Conservation (phyloP, 2,888 invertebrate genomes). For the Caenorhabditis panamensis region DNA sequence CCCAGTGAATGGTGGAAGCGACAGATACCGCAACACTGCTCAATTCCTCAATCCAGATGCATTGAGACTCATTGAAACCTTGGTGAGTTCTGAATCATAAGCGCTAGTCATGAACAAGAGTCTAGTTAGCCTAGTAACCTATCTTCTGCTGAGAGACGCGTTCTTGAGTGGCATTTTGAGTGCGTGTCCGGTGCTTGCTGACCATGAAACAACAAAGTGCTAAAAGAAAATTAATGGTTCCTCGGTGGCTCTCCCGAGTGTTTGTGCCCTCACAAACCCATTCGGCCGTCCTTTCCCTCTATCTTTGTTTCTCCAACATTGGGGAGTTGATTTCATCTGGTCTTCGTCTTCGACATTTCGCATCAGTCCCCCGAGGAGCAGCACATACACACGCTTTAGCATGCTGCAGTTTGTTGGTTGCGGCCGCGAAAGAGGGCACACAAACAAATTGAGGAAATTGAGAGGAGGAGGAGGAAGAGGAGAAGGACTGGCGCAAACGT, state of each 20-base stretch:
- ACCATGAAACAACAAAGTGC: not conserved
- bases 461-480: constrained; percentile 8
- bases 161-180: not conserved
- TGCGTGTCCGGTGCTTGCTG: not conserved
- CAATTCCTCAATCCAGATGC: not conserved
- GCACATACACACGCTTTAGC: constrained; percentile 30
- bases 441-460: constrained; percentile 40
- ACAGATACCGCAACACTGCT: too few species aligned
- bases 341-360: constrained; percentile 4
- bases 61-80: too few species aligned
- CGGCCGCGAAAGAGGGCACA: constrained; percentile 43
- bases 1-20: too few species aligned
- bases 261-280: constrained; percentile 11
- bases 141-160: too few species aligned
- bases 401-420: constrained; percentile 44
- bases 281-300: not conserved
- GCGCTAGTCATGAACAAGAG: too few species aligned
- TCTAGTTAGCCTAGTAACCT: too few species aligned
- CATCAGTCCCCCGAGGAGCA: constrained; percentile 19
- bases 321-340: constrained; percentile 11
- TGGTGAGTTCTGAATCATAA: too few species aligned
- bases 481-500: constrained; percentile 1
- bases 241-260: not conserved
- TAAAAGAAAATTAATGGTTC: constrained; percentile 14
- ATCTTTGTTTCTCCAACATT: not conserved